A percentile compares a stretch with the other conserved stretches of the same genome.
Conservation (phyloP, 2,888 invertebrate genomes). For the Amphipoea lucens region DNA sequence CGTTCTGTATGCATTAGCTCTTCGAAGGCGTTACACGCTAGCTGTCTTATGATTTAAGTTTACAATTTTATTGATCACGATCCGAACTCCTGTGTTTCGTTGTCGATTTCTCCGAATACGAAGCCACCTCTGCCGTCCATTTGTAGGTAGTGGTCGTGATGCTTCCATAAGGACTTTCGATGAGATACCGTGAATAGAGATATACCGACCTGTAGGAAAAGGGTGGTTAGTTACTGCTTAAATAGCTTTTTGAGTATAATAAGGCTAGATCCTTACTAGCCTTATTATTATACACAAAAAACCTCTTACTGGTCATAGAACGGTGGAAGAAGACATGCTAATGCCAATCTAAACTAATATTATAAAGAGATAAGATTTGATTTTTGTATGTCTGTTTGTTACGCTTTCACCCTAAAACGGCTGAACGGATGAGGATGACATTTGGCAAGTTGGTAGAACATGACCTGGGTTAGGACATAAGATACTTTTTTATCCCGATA, state of each 20-base stretch:
- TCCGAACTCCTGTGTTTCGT: conserved; percentile 97
- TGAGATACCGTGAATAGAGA: conserved; percentile 99
- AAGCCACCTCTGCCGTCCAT: conserved; percentile 98
- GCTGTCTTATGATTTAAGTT: conserved; percentile 1
- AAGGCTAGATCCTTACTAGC: too few species aligned
- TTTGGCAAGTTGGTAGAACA: too few species aligned
- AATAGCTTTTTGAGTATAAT: too few species aligned
- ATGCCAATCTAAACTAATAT: too few species aligned
- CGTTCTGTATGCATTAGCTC: conserved; percentile 31
- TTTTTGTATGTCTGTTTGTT: too few species aligned
- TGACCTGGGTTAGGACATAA: too few species aligned
- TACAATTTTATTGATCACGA: conserved; percentile 91
- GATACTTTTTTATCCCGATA: too few species aligned
- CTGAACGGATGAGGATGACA: too few species aligned
- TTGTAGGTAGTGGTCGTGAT: conserved; percentile 98
- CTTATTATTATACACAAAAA: too few species aligned
- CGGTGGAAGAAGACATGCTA: not conserved
- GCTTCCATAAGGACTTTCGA: conserved; percentile 98
- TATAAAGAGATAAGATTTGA: too few species aligned
- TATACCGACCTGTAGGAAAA: conserved; percentile 91
- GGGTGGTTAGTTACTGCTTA: not conserved
- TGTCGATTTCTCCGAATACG: conserved; percentile 96
- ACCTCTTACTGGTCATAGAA: too few species aligned
- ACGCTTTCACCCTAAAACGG: too few species aligned
- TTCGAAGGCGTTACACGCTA: conserved; percentile 19